phyloP scores from a whole-genome alignment of 1,140 invertebrate species.

The Nixonia krombeini region DNA sequence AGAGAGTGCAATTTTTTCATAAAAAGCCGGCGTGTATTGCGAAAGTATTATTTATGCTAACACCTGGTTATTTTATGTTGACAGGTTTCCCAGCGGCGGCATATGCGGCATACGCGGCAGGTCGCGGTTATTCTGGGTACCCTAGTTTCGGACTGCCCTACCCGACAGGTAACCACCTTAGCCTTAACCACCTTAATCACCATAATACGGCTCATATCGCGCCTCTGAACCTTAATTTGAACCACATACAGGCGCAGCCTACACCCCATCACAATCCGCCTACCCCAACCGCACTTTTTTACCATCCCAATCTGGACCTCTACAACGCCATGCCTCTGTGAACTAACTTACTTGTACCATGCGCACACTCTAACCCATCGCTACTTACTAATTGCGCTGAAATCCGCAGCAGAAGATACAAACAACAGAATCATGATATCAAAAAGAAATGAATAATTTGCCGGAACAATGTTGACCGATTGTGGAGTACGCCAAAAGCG shows the following conservation, averaged over 20 bases:
- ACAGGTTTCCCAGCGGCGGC: constrained; percentile 93
- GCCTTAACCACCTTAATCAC: constrained; percentile 73
- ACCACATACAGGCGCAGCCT: constrained; percentile 68
- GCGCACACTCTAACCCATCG: constrained; percentile 60
- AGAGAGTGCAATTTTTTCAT: too few relatives aligned
- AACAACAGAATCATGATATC: constrained; percentile 24
- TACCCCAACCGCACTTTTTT: constrained; percentile 75
- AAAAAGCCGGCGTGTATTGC: too few relatives aligned
- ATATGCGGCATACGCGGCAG: constrained; percentile 93
- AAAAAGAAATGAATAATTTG: constrained; percentile 8
- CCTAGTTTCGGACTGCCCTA: constrained; percentile 97
- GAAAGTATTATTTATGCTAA: constrained; percentile 20
- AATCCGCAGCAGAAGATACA: constrained; percentile 39
- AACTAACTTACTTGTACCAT: constrained; percentile 72
- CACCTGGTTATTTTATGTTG: constrained; percentile 68
- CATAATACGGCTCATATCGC: constrained; percentile 69
- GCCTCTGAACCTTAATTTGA: constrained; percentile 69
- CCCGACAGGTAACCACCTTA: constrained; percentile 92
- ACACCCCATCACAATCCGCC: constrained; percentile 69
- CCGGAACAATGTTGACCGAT: constrained; percentile 5
- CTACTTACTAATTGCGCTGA: constrained; percentile 58
- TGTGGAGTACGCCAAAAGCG: too few relatives aligned
- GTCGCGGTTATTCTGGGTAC: constrained; percentile 94
- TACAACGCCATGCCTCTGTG: constrained; percentile 87
- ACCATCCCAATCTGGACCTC: constrained; percentile 71